Evolutionary conservation across 2,888 invertebrate species (phyloP).

Genomic region (Drosophila meridiana): DNA sequence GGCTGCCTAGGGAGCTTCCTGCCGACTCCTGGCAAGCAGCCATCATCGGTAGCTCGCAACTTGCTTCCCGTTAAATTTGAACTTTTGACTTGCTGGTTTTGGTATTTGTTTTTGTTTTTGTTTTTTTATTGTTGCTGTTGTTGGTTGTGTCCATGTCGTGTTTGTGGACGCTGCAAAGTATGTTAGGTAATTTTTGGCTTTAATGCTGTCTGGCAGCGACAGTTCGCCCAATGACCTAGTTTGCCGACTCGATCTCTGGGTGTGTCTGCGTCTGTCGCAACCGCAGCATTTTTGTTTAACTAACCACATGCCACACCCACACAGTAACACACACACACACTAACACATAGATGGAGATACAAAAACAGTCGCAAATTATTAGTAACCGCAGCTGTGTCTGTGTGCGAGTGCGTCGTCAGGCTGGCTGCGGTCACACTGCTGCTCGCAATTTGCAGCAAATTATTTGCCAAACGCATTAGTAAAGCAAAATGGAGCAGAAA

Average conservation of each 20-base stretch:
- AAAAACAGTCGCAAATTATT: conserved; percentile 58
- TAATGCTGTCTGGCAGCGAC: conserved; percentile 38
- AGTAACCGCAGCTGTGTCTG: conserved; percentile 56
- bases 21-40: conserved; percentile 24
- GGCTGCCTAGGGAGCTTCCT: conserved; percentile 16
- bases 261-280: conserved; percentile 20
- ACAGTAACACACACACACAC: conserved; percentile 22
- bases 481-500: conserved; percentile 26
- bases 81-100: conserved; percentile 56
- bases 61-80: conserved; percentile 46
- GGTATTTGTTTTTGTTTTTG: background rate
- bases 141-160: conserved; percentile 33
- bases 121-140: conserved; percentile 25
- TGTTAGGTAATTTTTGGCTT: conserved; percentile 42
- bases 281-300: conserved; percentile 66
- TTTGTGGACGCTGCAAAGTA: conserved; percentile 34
- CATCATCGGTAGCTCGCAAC: conserved; percentile 30
- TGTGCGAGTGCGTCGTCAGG: conserved; percentile 23
- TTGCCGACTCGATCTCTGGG: conserved; percentile 20
- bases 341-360: conserved; percentile 7
- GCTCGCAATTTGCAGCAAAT: conserved; percentile 41
- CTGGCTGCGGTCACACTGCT: conserved; percentile 36
- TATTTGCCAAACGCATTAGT: conserved; percentile 26
- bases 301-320: conserved; percentile 73
- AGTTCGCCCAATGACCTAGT: conserved; percentile 57